A percentile compares a stretch with the other conserved stretches of the same genome.
These are phyloP conservation scores for Brachynemurus nebulosus DNA, from an alignment of 2,888 invertebrate genomes.

Conservation along the genomic window DNA sequence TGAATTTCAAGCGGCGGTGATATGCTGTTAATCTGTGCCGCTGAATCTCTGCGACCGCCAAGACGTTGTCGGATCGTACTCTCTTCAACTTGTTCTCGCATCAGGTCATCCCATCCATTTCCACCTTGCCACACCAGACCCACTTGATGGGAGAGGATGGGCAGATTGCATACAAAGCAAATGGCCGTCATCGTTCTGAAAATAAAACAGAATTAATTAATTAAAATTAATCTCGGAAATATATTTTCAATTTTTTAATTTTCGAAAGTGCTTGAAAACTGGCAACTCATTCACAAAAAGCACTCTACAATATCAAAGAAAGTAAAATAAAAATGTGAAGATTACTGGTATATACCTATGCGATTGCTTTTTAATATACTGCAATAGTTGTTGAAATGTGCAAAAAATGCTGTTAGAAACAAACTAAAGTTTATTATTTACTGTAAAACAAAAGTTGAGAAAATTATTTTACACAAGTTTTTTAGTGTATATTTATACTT, in stretches of 20 bases:
- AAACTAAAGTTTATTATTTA: neutral
- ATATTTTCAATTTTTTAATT: neutral
- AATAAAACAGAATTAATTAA: constrained; percentile 11
- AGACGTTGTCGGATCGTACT: constrained; percentile 71
- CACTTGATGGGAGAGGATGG: constrained; percentile 88
- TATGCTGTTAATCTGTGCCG: constrained; percentile 76
- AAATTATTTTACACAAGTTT: too few relatives aligned
- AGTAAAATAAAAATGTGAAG: too few relatives aligned
- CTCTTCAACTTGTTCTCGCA: constrained; percentile 75
- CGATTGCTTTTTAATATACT: neutral
- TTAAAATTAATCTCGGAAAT: neutral
- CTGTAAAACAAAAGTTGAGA: too few relatives aligned
- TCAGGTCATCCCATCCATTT: constrained; percentile 88
- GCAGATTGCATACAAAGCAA: constrained; percentile 93
- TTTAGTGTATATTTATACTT: too few relatives aligned
- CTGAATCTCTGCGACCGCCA: constrained; percentile 75
- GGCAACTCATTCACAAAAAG: neutral
- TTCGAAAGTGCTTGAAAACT: neutral
- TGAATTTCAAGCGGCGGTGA: constrained; percentile 66
- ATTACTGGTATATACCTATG: neutral
- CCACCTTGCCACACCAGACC: constrained; percentile 88
- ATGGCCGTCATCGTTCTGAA: constrained; percentile 84
- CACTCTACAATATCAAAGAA: neutral
- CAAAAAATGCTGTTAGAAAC: neutral
- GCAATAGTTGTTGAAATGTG: neutral